A percentile compares a stretch with the other conserved stretches of the same genome.
Evolutionary conservation across 2,888 invertebrate species (phyloP).

Genomic region (Hirudinaria manillensis): DNA sequence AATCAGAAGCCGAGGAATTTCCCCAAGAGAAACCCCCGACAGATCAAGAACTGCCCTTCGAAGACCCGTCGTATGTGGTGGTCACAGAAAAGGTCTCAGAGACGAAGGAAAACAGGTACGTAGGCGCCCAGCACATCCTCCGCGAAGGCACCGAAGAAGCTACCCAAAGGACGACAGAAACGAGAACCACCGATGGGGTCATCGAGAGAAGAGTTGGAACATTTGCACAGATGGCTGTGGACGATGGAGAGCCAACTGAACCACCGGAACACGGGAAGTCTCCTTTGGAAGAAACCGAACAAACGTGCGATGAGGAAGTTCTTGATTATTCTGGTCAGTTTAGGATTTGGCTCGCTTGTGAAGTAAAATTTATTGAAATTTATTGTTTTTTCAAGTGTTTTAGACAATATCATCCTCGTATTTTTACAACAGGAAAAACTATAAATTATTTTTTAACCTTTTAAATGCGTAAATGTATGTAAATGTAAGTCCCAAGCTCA

Average conservation of each 20-base stretch:
- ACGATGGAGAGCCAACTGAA: slow-evolving; percentile 36
- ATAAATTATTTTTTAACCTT: no score
- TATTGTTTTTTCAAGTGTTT: no score
- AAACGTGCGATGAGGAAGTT: not conserved
- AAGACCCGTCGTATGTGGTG: not conserved
- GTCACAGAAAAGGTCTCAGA: not conserved
- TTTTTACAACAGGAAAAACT: no score
- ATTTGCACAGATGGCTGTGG: not conserved
- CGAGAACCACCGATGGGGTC: not conserved
- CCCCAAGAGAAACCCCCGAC: not conserved
- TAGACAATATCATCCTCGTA: no score
- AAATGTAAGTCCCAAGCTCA: not conserved
- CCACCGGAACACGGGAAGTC: slow-evolving; percentile 30
- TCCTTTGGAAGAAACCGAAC: slow-evolving; percentile 3
- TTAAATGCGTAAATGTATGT: no score
- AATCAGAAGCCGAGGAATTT: not conserved
- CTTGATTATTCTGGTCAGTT: no score
- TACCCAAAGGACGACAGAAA: not conserved
- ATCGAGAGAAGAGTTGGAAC: not conserved
- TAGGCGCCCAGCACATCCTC: not conserved
- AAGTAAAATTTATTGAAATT: no score
- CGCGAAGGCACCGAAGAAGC: not conserved
- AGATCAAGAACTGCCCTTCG: not conserved
- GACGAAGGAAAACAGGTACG: not conserved
- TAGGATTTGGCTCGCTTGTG: no score